These are phyloP conservation scores for Trichomycterus rosablanca DNA, from an alignment of 2,113 vertebrate species.

Conservation along the genomic window DNA sequence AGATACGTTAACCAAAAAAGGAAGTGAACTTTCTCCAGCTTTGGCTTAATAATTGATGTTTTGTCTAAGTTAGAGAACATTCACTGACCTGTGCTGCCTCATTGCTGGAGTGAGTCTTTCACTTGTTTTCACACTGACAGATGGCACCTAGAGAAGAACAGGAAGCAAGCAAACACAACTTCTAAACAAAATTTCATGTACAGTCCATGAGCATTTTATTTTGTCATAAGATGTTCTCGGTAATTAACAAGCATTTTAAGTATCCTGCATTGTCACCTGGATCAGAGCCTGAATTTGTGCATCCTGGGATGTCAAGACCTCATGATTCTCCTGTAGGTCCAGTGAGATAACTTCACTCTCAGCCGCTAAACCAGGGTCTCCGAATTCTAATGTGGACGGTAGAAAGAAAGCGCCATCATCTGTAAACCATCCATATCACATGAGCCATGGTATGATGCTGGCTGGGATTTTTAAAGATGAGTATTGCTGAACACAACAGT, in stretches of 20 bases:
- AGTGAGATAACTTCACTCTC: conserved; percentile 4
- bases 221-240: not conserved
- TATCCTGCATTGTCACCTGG: conserved; percentile 7
- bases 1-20: not conserved
- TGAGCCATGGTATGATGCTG: not conserved
- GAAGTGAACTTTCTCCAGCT: not conserved
- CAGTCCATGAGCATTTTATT: not conserved
- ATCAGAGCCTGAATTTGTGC: not conserved
- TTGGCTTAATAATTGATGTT: not conserved
- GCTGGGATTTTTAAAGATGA: too few species aligned
- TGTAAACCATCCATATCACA: not conserved
- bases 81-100: conserved; percentile 59
- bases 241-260: not conserved
- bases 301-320: conserved; percentile 6
- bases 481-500: too few species aligned
- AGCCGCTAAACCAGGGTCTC: conserved; percentile 6
- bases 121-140: conserved; percentile 48
- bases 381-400: conserved; percentile 6
- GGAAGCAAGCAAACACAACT: not conserved
- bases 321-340: conserved; percentile 5
- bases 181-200: not conserved
- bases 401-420: not conserved
- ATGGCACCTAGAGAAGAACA: conserved; percentile 12
- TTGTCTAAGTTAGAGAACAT: not conserved
- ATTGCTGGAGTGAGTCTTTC: conserved; percentile 59